phyloP scores from a whole-genome alignment of 2,113 vertebrate species.

The Lipotes vexillifer region DNA sequence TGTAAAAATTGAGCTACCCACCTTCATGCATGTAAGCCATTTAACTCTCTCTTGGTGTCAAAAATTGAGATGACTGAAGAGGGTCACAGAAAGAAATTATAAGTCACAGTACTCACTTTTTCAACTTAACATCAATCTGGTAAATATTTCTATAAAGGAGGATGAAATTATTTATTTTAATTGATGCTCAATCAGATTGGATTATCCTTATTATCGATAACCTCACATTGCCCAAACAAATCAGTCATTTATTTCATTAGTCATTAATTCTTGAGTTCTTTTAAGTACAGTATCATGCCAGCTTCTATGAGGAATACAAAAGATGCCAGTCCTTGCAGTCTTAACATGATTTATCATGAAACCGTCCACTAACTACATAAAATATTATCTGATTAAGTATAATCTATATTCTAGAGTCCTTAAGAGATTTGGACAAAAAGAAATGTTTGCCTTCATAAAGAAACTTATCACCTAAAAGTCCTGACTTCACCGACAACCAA shows the following conservation, averaged over 20 bases:
- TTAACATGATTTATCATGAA: conserved; percentile 10
- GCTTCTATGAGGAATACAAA: neutral
- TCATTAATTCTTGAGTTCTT: neutral
- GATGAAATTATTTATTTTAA: neutral
- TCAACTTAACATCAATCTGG: neutral
- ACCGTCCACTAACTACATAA: neutral
- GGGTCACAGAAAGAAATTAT: neutral
- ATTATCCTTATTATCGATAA: neutral
- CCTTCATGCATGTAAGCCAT: neutral
- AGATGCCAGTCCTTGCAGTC: neutral
- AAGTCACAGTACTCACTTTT: neutral
- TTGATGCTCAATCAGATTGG: neutral
- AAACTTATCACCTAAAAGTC: neutral
- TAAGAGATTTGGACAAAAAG: neutral
- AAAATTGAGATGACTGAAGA: neutral
- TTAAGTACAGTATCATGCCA: neutral
- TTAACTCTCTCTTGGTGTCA: neutral
- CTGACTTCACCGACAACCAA: neutral
- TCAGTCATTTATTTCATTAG: neutral
- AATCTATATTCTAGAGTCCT: neutral
- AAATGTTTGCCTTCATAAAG: neutral
- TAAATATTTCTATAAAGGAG: neutral
- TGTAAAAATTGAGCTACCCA: neutral
- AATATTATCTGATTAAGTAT: neutral
- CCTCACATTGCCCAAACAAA: neutral